Percentiles rank a stretch among this genome's conserved stretches.
phyloP scores from a whole-genome alignment of 1,140 invertebrate genomes.

The Lepidotrigona ventralis region DNA sequence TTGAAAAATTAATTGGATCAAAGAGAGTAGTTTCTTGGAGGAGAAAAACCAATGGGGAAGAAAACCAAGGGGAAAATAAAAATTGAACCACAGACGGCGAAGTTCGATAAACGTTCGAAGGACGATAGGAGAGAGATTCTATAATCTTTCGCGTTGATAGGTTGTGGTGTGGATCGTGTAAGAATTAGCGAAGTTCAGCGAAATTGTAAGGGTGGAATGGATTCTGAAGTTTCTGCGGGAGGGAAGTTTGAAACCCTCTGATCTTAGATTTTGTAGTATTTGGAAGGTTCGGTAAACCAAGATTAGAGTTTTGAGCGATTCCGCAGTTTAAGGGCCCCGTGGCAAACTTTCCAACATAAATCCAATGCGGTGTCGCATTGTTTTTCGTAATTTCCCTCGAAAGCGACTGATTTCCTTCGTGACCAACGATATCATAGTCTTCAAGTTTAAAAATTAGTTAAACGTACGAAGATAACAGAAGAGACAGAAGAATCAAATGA shows the following conservation, averaged over 20 bases:
- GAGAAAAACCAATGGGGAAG: too few species aligned
- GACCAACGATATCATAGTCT: too few species aligned
- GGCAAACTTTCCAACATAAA: background rate
- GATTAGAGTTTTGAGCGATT: background rate
- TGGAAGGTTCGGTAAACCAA: background rate
- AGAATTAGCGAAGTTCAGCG: background rate
- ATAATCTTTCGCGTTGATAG: background rate
- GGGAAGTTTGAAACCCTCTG: background rate
- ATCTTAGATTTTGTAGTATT: background rate
- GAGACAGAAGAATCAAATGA: too few species aligned
- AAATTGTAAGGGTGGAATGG: background rate
- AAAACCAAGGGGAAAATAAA: too few species aligned
- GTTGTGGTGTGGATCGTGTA: background rate
- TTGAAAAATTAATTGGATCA: too few species aligned
- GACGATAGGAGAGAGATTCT: background rate
- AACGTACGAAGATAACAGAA: too few species aligned
- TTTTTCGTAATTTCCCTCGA: too few species aligned
- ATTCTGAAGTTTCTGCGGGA: background rate
- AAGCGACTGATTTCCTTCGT: too few species aligned
- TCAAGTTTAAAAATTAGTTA: too few species aligned
- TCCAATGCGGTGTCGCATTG: too few species aligned
- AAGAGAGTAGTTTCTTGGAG: background rate
- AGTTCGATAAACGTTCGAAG: too few species aligned
- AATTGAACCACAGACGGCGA: too few species aligned
- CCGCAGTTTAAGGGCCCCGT: background rate